Percentiles rank a stretch among this genome's conserved stretches.
phyloP scores from a whole-genome alignment of 2,113 vertebrate genomes.

The Dasyurus viverrinus region DNA sequence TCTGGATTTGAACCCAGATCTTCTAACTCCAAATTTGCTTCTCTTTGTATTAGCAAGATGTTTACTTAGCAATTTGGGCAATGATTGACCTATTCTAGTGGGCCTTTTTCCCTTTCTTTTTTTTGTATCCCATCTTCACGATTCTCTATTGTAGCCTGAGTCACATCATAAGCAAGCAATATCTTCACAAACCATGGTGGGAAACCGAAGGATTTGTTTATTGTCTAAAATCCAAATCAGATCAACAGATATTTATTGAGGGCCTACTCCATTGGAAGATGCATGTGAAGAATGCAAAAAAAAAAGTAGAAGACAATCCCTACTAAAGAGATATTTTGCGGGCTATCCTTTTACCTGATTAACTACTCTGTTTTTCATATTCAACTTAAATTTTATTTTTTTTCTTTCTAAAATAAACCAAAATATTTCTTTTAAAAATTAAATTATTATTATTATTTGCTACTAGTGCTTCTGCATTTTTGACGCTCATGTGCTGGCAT shows the following conservation, averaged over 20 bases:
- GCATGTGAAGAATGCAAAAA: neutral
- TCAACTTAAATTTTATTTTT: neutral
- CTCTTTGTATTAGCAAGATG: neutral
- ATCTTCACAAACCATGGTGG: neutral
- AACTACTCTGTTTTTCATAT: neutral
- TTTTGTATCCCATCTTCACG: neutral
- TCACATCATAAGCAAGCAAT: neutral
- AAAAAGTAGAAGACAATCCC: neutral
- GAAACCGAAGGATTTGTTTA: neutral
- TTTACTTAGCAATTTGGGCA: neutral
- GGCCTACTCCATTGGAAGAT: neutral
- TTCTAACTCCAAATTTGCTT: neutral
- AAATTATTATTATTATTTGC: neutral
- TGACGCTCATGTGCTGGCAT: neutral
- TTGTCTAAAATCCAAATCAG: neutral
- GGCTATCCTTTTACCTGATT: neutral
- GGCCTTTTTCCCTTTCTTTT: neutral
- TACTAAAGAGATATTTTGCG: neutral
- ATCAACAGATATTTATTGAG: neutral
- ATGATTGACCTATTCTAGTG: neutral
- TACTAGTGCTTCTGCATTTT: conserved; percentile 1
- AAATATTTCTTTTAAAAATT: neutral
- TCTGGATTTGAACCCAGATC: neutral
- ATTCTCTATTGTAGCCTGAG: neutral
- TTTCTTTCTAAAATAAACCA: neutral